A percentile compares a stretch with the other conserved stretches of the same genome.
phyloP scores from a whole-genome alignment of 2,797 vertebrate species.

The Odontamblyopus lacepedii region DNA sequence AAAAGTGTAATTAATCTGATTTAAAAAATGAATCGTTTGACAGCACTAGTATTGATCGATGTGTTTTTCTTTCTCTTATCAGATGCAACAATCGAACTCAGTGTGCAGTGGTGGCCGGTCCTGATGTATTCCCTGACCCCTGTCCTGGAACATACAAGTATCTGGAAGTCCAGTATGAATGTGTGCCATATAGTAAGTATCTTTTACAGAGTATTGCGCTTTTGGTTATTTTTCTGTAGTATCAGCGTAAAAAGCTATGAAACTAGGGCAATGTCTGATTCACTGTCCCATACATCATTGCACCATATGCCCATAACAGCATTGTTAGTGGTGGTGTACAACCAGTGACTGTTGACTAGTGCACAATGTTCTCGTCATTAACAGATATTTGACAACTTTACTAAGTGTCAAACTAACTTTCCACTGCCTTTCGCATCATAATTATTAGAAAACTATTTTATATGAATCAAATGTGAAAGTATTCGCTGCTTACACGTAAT shows the following conservation, averaged over 20 bases:
- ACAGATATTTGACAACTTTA: background rate
- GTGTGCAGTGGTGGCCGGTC: constrained; percentile 95
- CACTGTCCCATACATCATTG: background rate
- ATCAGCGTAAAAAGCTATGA: background rate
- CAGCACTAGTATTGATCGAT: too few species aligned
- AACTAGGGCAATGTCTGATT: background rate
- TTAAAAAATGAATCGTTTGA: too few species aligned
- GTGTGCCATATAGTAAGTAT: constrained; percentile 98
- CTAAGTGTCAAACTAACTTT: background rate
- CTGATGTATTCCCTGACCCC: constrained; percentile 96
- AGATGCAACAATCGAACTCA: constrained; percentile 99
- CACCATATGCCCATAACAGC: background rate
- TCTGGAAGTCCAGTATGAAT: constrained; percentile 98
- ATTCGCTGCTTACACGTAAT: background rate
- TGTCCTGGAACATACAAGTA: constrained; percentile 98
- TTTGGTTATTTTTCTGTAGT: background rate
- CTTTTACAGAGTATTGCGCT: background rate
- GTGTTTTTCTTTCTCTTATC: constrained; percentile 15
- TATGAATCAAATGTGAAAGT: background rate
- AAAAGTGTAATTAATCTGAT: too few species aligned
- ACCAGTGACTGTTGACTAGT: background rate
- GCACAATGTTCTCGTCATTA: background rate
- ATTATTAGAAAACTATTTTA: background rate
- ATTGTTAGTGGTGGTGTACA: background rate
- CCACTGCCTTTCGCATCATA: background rate